Base-by-base conservation (phyloP, 2,113 vertebrate genomes). In the Catharus bicknelli region DNA sequence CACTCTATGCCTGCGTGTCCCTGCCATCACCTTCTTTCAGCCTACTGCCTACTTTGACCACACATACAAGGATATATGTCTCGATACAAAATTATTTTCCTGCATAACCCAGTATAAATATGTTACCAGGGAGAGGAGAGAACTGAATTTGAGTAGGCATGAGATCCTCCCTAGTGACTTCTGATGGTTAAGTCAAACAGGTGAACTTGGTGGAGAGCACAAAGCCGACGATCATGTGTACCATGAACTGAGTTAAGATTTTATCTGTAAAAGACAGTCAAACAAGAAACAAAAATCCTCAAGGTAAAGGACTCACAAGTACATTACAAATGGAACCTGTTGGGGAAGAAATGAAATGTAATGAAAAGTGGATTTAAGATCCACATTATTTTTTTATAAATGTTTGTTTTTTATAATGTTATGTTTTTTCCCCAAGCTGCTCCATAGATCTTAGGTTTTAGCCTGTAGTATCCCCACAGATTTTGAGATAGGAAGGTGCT, bases 1-100 rank as follows among this genome's bases (percentile, higher is more conserved):
- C 1, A 23, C 21, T 79, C 19, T 22, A 0, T 30, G 32, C 58
- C 18, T 57, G 14, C 0, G 0, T 51, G 25, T 30, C 54, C 27
- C 26, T 80, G 42, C 27, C 29, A 13, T 42, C 32, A 77, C 62
- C n/a, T 26, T 68, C n/a, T 68, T 77, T 48, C 38, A 68, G 42
- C 61, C 57, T 61, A 4, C 62, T 53, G 43, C 32, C 34, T 70
- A 30, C 72, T 88, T 51, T 53, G 43, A 23, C 42, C 51, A 38
- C 38, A 10, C 40, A 23, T 62, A 29, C 12, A 26, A 62, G 27
- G 15, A 6, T 54, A 2, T 23, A 16, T 11, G 8, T n/a, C 61
- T 75, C 0, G 0, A 18, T 22, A 38, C 2, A 81, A 66, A 80
- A 53, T 59, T 9, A 9, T 38, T 36, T 42, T 66, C 34, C 58